Conservation (phyloP, 2,797 vertebrate genomes). For the Dicrostonyx torquatus region DNA sequence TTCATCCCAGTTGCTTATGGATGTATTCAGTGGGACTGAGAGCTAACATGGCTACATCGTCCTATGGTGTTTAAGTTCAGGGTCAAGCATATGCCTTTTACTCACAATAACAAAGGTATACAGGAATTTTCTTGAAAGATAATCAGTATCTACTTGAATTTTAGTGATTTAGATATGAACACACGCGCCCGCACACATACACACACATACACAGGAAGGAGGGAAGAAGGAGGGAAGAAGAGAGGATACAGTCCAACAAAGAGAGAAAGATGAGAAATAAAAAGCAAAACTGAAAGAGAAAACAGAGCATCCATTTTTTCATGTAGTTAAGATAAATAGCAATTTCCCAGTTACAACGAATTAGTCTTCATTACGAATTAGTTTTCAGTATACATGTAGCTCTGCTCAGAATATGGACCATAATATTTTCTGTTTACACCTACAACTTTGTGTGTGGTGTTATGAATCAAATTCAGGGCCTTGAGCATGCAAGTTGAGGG, state of each 20-base stretch:
- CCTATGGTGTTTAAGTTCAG: constrained; percentile 42
- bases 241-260: neutral
- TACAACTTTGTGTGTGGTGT: neutral
- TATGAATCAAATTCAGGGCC: neutral
- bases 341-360: constrained; percentile 29
- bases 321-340: neutral
- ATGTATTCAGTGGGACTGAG: neutral
- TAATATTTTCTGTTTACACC: neutral
- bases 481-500: neutral
- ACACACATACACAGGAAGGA: neutral
- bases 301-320: neutral
- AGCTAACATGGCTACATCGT: constrained; percentile 2
- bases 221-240: neutral
- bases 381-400: neutral
- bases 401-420: neutral
- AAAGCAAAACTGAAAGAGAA: neutral
- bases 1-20: constrained; percentile 36
- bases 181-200: neutral
- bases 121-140: constrained; percentile 57
- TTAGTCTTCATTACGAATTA: constrained; percentile 14
- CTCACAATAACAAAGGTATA: constrained; percentile 21
- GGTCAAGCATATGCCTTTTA: constrained; percentile 19
- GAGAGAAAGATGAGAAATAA: neutral
- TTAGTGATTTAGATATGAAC: constrained; percentile 35
- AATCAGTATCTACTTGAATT: constrained; percentile 47